Evolutionary conservation across 2,113 vertebrate genomes (phyloP).

Genomic region (Sebastes schlegelii): DNA sequence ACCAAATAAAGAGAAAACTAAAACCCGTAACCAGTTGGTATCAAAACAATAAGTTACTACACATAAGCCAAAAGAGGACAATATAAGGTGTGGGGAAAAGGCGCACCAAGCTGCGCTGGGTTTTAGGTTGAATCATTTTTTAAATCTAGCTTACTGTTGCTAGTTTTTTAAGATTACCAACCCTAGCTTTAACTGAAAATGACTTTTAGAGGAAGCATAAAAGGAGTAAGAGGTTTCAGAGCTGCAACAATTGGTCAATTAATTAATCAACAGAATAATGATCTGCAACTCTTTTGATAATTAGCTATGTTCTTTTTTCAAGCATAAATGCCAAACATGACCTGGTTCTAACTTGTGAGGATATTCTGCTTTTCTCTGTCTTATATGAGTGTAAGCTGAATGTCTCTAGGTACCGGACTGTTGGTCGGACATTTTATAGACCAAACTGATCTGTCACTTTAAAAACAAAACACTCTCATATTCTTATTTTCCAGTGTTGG

Average conservation of each 20-base stretch:
- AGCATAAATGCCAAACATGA: neutral
- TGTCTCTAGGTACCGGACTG: neutral
- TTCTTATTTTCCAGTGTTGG: constrained; percentile 32
- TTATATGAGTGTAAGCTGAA: neutral
- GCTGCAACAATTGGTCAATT: neutral
- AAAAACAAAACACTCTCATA: neutral
- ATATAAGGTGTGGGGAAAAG: too few species aligned
- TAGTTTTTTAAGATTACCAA: neutral
- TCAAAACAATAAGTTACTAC: too few species aligned
- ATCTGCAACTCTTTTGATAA: neutral
- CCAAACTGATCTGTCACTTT: neutral
- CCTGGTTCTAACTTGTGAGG: neutral
- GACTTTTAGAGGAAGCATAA: neutral
- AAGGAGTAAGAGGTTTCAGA: neutral
- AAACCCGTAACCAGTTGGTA: too few species aligned
- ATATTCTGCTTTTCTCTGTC: neutral
- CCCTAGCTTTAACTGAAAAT: neutral
- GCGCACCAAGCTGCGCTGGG: too few species aligned
- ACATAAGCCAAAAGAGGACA: too few species aligned
- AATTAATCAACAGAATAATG: neutral
- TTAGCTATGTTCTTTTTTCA: neutral
- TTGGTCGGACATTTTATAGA: neutral
- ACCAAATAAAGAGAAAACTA: too few species aligned
- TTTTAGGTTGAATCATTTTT: too few species aligned
- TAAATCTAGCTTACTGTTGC: neutral